Evolutionary conservation across 2,113 vertebrate genomes (phyloP).

Genomic region (Cyprinodon brontotheroides): DNA sequence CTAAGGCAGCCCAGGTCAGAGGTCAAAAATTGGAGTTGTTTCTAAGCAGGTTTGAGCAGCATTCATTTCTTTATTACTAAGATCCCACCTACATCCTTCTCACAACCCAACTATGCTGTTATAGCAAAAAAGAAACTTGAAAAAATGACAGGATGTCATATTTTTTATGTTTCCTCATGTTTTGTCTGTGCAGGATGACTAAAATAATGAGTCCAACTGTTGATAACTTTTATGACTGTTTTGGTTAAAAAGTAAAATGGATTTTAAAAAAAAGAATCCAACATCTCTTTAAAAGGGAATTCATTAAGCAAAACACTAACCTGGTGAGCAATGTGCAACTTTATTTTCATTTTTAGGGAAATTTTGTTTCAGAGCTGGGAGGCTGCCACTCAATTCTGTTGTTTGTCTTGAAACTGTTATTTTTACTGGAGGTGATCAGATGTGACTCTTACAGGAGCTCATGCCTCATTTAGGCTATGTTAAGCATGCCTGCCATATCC

Average conservation of each 20-base stretch:
- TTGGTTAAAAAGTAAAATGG: not conserved
- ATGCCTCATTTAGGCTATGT: no score
- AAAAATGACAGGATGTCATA: conserved; percentile 22
- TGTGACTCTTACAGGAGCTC: no score
- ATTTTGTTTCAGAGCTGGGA: no score
- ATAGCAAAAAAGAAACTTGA: conserved; percentile 21
- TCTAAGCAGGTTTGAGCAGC: not conserved
- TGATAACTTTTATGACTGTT: conserved; percentile 11
- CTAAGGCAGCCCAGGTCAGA: not conserved
- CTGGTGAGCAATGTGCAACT: not conserved
- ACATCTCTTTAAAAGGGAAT: not conserved
- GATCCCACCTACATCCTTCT: not conserved
- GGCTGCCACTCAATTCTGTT: no score
- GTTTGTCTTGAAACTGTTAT: no score
- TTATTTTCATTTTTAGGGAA: no score
- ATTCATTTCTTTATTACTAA: not conserved
- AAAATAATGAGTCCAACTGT: not conserved
- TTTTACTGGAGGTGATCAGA: no score
- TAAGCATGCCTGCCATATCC: no score
- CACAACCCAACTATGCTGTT: conserved; percentile 34
- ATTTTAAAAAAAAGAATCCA: not conserved
- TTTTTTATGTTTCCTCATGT: conserved; percentile 44
- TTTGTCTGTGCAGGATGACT: conserved; percentile 12
- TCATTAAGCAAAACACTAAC: not conserved
- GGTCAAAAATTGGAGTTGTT: not conserved